A percentile compares a stretch with the other conserved stretches of the same genome.
Conservation (phyloP, 2,113 vertebrate species). For the Coreoperca whiteheadi region DNA sequence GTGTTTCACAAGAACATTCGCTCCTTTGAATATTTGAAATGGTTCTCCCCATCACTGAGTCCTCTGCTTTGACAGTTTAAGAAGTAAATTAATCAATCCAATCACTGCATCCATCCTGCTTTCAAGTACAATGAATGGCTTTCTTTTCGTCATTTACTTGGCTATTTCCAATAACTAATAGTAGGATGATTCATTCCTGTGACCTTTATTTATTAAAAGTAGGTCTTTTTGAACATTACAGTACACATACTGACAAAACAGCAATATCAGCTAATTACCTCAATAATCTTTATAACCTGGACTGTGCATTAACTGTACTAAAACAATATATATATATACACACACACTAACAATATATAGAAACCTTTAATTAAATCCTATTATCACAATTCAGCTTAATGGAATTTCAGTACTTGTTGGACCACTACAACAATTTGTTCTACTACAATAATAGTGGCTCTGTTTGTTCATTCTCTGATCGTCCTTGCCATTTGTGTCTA, state of each 20-base stretch:
- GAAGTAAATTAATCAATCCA: conserved; percentile 81
- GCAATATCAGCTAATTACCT: conserved; percentile 59
- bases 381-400: conserved; percentile 34
- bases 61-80: conserved; percentile 79
- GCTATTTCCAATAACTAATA: conserved; percentile 74
- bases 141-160: conserved; percentile 73
- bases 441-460: conserved; percentile 4
- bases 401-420: conserved; percentile 34
- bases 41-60: conserved; percentile 69
- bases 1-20: conserved; percentile 81
- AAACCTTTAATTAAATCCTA: conserved; percentile 42
- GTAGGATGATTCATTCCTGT: conserved; percentile 64
- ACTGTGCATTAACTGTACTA: conserved; percentile 21
- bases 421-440: conserved; percentile 20
- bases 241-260: conserved; percentile 54
- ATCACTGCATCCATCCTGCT: conserved; percentile 74
- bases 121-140: conserved; percentile 78
- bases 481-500: conserved; percentile 21
- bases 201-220: conserved; percentile 70
- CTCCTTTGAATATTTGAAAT: conserved; percentile 83
- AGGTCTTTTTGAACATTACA: conserved; percentile 55
- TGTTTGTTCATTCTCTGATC: conserved; percentile 24
- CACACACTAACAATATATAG: conserved; percentile 8
- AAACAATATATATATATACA: conserved; percentile 12
- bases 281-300: conserved; percentile 34